Percentiles rank a stretch among this genome's conserved stretches.
These are phyloP conservation scores for Catharus ustulatus DNA, from an alignment of 2,797 vertebrate species.

Conservation along the genomic window DNA sequence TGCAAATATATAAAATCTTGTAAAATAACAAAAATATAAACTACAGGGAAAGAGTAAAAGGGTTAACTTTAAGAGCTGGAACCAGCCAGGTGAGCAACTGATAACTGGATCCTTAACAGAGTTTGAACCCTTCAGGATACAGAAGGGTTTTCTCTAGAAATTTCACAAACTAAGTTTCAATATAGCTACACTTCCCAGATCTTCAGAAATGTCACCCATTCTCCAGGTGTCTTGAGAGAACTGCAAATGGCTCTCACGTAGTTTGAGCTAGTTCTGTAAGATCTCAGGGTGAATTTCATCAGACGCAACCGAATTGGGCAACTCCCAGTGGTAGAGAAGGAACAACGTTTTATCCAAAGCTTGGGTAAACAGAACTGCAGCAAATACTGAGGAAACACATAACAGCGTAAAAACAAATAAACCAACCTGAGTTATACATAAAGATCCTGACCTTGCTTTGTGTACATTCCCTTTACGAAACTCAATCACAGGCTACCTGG, in stretches of 20 bases:
- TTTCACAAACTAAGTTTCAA: background rate
- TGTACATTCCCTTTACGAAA: background rate
- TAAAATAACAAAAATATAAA: background rate
- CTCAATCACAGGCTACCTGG: background rate
- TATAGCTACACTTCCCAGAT: background rate
- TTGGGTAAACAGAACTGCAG: background rate
- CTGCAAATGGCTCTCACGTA: background rate
- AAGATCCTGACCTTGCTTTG: background rate
- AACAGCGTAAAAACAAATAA: background rate
- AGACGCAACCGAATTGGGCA: background rate
- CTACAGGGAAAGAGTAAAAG: background rate
- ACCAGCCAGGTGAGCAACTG: background rate
- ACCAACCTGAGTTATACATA: background rate
- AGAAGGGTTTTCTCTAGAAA: background rate
- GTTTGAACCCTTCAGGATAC: background rate
- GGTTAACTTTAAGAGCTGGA: background rate
- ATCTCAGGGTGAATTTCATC: background rate
- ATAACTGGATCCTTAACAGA: background rate
- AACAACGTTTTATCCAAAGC: background rate
- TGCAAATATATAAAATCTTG: background rate
- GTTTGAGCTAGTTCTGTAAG: background rate
- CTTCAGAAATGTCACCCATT: background rate
- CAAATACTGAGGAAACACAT: background rate
- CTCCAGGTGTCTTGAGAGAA: background rate
- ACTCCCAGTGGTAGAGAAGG: background rate